A percentile compares a stretch with the other conserved stretches of the same genome.
phyloP scores from a whole-genome alignment of 2,888 invertebrate species.

The Podabrus alpinus region DNA sequence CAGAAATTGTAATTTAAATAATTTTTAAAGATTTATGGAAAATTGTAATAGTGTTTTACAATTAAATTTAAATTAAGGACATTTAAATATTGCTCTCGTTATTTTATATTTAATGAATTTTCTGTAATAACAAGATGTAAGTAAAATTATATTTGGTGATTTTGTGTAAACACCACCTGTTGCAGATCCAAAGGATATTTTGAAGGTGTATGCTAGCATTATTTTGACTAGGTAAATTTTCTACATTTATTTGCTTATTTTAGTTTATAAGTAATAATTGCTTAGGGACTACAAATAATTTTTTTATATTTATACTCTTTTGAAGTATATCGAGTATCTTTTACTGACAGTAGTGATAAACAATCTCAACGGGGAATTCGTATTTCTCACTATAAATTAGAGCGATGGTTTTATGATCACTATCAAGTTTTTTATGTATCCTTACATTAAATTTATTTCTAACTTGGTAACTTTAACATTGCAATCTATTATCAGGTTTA shows the following conservation, averaged over 20 bases:
- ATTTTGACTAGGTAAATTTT: background rate
- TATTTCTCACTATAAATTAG: background rate
- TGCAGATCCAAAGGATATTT: background rate
- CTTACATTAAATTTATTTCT: background rate
- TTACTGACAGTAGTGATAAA: background rate
- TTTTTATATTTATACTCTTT: background rate
- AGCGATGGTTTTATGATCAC: background rate
- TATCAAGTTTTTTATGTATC: background rate
- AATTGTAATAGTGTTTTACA: too few species aligned
- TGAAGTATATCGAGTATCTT: background rate
- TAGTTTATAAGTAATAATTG: background rate
- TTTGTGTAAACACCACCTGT: background rate
- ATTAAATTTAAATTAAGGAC: background rate
- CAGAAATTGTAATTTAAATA: too few species aligned
- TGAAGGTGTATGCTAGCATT: background rate
- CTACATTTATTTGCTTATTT: background rate
- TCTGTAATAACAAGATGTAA: background rate
- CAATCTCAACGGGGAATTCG: background rate
- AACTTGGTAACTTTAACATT: background rate
- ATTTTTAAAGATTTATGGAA: too few species aligned
- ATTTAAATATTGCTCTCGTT: background rate
- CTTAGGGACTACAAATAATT: background rate
- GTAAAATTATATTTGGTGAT: background rate
- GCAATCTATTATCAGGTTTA: background rate
- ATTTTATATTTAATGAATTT: background rate